Evolutionary conservation across 2,888 invertebrate genomes (phyloP), one percentile per base, ranked within the genome.

Genomic region (Chrysolina americana): DNA sequence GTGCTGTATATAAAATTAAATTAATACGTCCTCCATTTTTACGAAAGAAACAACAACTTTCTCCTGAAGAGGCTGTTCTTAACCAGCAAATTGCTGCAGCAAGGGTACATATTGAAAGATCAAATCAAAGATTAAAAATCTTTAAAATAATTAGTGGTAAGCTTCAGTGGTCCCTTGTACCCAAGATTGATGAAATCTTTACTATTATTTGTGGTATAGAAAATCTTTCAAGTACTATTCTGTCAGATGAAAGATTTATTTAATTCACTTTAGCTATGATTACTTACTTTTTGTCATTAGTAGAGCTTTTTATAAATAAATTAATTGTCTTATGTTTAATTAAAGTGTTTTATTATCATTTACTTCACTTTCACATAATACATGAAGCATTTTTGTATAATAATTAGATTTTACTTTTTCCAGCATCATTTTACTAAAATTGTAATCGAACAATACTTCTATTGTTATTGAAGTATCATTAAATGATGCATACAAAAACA

Each of bases 81-180:
- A 79, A 74, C 68, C 41, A 23, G 9, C 21, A 70, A 48, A 79
- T 80, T 50, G 73, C 79, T 41, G 50, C 48, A 63, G 79, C 78
- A 9, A 19, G 79, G n/a, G 81, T 81, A 9, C 78, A 80, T 75
- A 68, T 80, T 50, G 78, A 78, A 70, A 64, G 77, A 59, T 65
- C 21, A n/a, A 68, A 73, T 47, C 64, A 68, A 62, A n/a, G 73
- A 41, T 59, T 73, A n/a, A 68, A 64, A 68, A 68, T 73, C 9
- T 68, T 73, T 68, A 41, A 73, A 68, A 73, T 73, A 21, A 62
- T 73, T 48, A 63, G 50, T 10, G 48, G 17, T 36, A 41, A 56
- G 15, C 41, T 73, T 19, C 50, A 41, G n/a, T 73, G 63, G 63
- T 36, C 50, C 4, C 59, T 73, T 23, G 48, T 73, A 10, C 47